phyloP scores from a whole-genome alignment of 2,797 vertebrate species.

The Stomatorhinus walkeri region DNA sequence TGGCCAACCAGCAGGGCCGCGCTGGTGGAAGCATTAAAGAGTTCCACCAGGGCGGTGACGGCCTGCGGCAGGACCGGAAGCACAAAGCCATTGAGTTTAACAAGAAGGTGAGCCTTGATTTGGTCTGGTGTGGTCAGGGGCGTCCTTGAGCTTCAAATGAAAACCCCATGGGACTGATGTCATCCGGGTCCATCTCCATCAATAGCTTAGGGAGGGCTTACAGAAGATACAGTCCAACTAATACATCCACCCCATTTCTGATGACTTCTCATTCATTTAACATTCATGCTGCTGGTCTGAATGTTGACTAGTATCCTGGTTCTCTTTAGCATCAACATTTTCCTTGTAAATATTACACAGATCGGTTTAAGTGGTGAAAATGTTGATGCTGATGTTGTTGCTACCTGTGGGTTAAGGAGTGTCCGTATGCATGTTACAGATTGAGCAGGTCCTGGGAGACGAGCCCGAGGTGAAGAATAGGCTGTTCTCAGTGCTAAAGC shows the following conservation, averaged over 20 bases:
- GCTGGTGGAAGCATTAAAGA: slow-evolving; percentile 48
- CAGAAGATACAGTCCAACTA: neutral
- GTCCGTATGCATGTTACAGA: slow-evolving; percentile 51
- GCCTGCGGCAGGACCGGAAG: slow-evolving; percentile 64
- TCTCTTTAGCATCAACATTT: neutral
- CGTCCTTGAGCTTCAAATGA: neutral
- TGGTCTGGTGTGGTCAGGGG: neutral
- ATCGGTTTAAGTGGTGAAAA: neutral
- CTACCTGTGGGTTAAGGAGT: neutral
- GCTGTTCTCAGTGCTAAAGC: slow-evolving; percentile 80
- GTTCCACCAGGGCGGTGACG: slow-evolving; percentile 43
- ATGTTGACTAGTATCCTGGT: neutral
- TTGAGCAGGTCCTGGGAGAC: slow-evolving; percentile 77
- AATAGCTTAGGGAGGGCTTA: neutral
- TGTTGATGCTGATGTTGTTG: neutral
- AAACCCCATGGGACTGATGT: neutral
- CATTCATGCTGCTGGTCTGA: neutral
- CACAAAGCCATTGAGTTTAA: slow-evolving; percentile 86
- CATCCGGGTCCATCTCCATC: neutral
- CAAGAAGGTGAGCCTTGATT: slow-evolving; percentile 63
- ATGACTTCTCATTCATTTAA: neutral
- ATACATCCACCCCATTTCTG: neutral
- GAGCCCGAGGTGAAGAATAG: slow-evolving; percentile 78
- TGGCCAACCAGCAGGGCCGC: slow-evolving; percentile 55
- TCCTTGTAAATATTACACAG: neutral